Evolutionary conservation across 2,113 vertebrate genomes (phyloP), one percentile per base, ranked within the genome.

Genomic region (Gasterosteus nipponicus): DNA sequence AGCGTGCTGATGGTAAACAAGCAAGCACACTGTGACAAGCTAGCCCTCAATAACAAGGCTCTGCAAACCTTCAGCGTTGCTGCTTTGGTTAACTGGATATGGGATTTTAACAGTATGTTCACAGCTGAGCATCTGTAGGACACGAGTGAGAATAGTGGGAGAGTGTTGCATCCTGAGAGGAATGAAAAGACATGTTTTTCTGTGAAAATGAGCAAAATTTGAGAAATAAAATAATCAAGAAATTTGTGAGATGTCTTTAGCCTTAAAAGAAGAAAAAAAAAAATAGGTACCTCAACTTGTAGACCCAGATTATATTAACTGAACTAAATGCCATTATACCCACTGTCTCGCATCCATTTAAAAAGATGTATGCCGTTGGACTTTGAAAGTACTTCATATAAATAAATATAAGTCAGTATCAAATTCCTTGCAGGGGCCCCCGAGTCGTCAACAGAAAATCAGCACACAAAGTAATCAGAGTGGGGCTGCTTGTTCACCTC

Each of bases 101-200:
- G 39, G 51, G 35, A 70, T 70, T 67, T 73, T 41, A 77, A 33
- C 69, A 33, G 42, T 29, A n/a, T 35, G 60, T 60, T 66, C 60
- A 47, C 66, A 46, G 39, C 56, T 57, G 69, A 77, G 35, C 49
- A 51, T 62, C 62, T 46, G 47, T 72, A 56, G 46, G 62, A 47
- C 29, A 5, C 22, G 57, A 41, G 46, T 44, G 22, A 46, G 19
- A 33, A 77, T 42, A 62, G 77, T 49, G 7, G 3, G 33, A 33
- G 14, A 7, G 14, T 15, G 35, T 35, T 63, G n/a, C 46, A 11
- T 56, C 44, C 59, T 31, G 41, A 1, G 1, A 26, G 12, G 16
- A 8, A 26, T 61, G 35, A 39, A 44, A 31, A 68, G 47, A 68
- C 31, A 47, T 9, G 42, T 46, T 10, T 7, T 31, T 72, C 16